Percentiles rank a stretch among this genome's conserved stretches.
phyloP scores from a whole-genome alignment of 2,888 invertebrate species.

The Cephus spinipes region DNA sequence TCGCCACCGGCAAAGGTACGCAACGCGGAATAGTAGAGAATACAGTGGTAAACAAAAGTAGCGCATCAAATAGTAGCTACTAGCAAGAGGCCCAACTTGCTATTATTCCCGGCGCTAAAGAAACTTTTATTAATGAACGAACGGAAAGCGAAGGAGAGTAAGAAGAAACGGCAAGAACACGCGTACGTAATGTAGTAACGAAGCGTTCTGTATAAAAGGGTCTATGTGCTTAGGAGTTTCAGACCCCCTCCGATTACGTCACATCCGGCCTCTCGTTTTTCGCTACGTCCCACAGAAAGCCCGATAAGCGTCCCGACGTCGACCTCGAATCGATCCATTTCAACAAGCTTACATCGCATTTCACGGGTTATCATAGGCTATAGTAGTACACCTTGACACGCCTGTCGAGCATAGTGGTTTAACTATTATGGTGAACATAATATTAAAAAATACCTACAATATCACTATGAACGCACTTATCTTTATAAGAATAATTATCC shows the following conservation, averaged over 20 bases:
- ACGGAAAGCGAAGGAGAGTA: constrained; percentile 13
- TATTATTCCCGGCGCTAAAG: not conserved
- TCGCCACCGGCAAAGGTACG: not conserved
- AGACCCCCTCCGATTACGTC: constrained; percentile 44
- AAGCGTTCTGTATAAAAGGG: constrained; percentile 18
- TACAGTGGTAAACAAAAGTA: not conserved
- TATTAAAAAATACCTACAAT: not conserved
- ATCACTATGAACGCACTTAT: not conserved
- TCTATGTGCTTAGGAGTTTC: not conserved
- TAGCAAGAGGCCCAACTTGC: rapidly evolving
- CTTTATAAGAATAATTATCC: not conserved
- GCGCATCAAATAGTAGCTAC: not conserved
- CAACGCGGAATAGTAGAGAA: not conserved
- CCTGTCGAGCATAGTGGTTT: not conserved
- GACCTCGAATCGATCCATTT: constrained; percentile 5
- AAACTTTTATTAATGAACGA: not conserved
- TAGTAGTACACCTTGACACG: not conserved
- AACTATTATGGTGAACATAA: not conserved
- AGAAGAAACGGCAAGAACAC: not conserved
- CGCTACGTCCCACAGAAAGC: constrained; percentile 31
- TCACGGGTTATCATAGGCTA: not conserved
- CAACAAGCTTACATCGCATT: not conserved
- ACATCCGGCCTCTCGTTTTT: constrained; percentile 61
- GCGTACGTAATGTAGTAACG: constrained; percentile 17
- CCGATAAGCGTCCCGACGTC: constrained; percentile 16